A percentile compares a stretch with the other conserved stretches of the same genome.
These are phyloP conservation scores for Megaptera novaeangliae DNA, from an alignment of 2,113 vertebrate genomes.

Conservation along the genomic window DNA sequence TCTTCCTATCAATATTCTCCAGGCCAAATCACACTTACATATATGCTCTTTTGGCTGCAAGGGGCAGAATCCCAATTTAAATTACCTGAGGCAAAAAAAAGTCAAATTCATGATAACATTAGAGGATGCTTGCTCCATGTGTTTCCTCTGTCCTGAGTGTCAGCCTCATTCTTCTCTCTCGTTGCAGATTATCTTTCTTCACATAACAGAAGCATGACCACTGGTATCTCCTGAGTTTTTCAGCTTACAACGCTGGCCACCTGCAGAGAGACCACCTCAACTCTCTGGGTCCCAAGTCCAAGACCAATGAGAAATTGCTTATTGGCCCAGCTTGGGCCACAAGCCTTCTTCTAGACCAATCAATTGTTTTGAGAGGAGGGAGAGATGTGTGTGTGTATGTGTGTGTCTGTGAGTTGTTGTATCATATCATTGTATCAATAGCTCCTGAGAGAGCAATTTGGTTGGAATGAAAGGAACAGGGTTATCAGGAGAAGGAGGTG, in stretches of 20 bases:
- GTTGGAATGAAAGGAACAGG: neutral
- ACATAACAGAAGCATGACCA: neutral
- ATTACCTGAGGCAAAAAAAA: neutral
- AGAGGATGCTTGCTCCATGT: neutral
- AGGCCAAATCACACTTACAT: neutral
- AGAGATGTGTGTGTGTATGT: neutral
- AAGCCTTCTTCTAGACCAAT: neutral
- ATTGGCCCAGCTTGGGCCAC: neutral
- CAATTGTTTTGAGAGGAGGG: neutral
- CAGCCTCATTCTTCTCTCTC: neutral
- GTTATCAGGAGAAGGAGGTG: neutral
- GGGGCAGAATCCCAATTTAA: neutral
- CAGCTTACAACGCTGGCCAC: neutral
- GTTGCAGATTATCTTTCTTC: neutral
- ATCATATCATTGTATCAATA: neutral
- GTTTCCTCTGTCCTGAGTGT: neutral
- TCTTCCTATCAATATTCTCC: neutral
- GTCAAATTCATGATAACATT: neutral
- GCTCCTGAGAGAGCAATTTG: neutral
- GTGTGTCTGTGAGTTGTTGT: neutral
- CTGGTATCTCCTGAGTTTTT: neutral
- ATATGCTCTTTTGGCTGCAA: neutral
- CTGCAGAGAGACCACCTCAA: neutral
- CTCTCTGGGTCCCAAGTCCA: neutral
- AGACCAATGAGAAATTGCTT: neutral